These are phyloP conservation scores for Aleadryas rufinucha DNA, from an alignment of 2,113 vertebrate species.

Conservation along the genomic window DNA sequence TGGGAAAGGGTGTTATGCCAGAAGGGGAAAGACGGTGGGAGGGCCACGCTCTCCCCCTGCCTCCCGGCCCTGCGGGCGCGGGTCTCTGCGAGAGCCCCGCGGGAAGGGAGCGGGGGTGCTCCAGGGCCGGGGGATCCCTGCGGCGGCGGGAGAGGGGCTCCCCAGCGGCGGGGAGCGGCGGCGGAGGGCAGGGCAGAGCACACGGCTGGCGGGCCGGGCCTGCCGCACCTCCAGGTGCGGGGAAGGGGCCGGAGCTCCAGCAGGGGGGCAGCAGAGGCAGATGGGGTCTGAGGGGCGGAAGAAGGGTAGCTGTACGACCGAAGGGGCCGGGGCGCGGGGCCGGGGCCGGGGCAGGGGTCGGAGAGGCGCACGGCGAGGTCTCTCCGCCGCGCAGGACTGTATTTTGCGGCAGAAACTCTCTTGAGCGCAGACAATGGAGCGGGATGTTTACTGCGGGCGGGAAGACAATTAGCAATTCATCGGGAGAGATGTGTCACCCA, in stretches of 20 bases:
- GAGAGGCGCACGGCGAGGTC: constrained; percentile 31
- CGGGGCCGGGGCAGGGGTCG: background rate
- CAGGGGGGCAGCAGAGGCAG: background rate
- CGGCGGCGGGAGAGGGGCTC: background rate
- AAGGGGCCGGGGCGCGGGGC: too few relatives aligned
- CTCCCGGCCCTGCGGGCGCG: background rate
- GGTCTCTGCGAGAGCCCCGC: background rate
- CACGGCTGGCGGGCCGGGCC: background rate
- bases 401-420: constrained; percentile 52
- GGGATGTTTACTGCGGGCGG: constrained; percentile 62
- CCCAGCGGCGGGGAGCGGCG: background rate
- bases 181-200: background rate
- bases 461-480: constrained; percentile 79
- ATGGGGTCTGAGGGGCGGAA: background rate
- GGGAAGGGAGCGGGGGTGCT: background rate
- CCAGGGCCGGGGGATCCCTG: background rate
- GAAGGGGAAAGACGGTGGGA: background rate
- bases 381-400: constrained; percentile 32
- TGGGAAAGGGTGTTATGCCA: background rate
- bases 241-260: background rate
- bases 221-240: background rate
- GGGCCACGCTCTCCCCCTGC: background rate
- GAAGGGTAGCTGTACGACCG: background rate
- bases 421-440: constrained; percentile 68
- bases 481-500: constrained; percentile 68